Base-by-base conservation (phyloP, 2,888 invertebrate genomes). In the Pyrocoelia pectoralis region DNA sequence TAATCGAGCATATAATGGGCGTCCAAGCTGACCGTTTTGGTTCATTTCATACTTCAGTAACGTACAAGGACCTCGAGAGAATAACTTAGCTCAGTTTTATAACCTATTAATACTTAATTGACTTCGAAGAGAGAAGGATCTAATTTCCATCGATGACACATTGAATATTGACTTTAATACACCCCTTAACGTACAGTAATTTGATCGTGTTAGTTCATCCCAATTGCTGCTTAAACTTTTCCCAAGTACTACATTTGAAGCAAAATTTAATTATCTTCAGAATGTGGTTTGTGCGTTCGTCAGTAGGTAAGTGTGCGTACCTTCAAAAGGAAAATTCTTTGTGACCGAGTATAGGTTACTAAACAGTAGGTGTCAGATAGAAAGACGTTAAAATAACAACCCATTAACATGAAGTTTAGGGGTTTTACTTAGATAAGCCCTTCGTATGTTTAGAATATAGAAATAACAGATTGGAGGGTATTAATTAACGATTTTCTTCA, bases 1-100 rank as follows among this genome's bases (percentile, higher is more conserved):
- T 77, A 78, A 79, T 79, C 77, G 78, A 76, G 76, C 77, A 74
- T 77, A 74, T 77, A 79, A 79, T 76, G 75, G 74, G 72, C 71
- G 70, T 72, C 73, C 75, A 74, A 71, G 74, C 73, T 77, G 78
- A 76, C 77, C 78, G 73, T 70, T 70, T 72, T 64, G 60, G 61
- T 66, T 59, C 64, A 67, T 67, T 70, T 69, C 71, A 66, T 71
- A 68, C 68, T 67, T 63, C 66, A 66, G 71, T 68, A 71, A 69
- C 73, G 66, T 69, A 71, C 70, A 67, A 73, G 66, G 72, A 66
- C 68, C 67, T 70, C 68, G 63, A 73, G 71, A 72, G 74, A 72
- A 70, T 72, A 72, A 73, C 72, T 69, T 72, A 69, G 68, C 67
- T 33, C 69, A 71, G 71, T 72, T 75, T 75, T 74, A 75, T 70